Conservation (phyloP, 2,113 vertebrate species). For the Antechinus stuartii region DNA sequence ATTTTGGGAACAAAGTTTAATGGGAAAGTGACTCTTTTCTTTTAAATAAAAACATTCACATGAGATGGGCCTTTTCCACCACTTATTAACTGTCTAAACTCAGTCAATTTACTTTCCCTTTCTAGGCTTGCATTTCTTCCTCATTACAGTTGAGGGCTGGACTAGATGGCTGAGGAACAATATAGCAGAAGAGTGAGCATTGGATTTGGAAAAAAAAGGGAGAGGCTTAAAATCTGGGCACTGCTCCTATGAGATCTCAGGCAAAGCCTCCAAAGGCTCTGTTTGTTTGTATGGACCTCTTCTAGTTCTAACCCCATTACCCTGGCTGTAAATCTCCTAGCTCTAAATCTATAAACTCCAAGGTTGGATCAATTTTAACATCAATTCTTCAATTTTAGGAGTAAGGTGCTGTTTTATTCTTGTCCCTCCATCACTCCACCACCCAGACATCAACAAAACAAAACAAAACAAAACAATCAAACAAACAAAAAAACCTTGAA, state of each 20-base stretch:
- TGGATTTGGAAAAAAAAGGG: background rate
- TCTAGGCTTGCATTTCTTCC: background rate
- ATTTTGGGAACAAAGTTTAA: constrained; percentile 25
- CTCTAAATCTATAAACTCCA: background rate
- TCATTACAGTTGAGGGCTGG: background rate
- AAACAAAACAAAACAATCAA: background rate
- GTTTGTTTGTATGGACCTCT: background rate
- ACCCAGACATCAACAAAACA: background rate
- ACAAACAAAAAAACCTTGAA: background rate
- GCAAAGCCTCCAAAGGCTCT: background rate
- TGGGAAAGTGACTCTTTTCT: background rate
- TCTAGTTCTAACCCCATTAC: background rate
- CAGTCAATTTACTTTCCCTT: background rate
- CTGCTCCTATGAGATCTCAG: background rate
- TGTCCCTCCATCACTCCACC: background rate
- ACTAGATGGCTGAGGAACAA: background rate
- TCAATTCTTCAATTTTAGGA: background rate
- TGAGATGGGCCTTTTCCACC: background rate
- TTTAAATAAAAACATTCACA: constrained; percentile 14
- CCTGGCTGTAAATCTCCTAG: background rate
- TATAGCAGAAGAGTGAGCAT: background rate
- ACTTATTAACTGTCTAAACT: constrained; percentile 4
- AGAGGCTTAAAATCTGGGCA: background rate
- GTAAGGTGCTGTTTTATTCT: background rate
- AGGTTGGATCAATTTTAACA: background rate